These are phyloP conservation scores for Papilio machaon DNA, from an alignment of 1,140 invertebrate genomes.

Conservation along the genomic window DNA sequence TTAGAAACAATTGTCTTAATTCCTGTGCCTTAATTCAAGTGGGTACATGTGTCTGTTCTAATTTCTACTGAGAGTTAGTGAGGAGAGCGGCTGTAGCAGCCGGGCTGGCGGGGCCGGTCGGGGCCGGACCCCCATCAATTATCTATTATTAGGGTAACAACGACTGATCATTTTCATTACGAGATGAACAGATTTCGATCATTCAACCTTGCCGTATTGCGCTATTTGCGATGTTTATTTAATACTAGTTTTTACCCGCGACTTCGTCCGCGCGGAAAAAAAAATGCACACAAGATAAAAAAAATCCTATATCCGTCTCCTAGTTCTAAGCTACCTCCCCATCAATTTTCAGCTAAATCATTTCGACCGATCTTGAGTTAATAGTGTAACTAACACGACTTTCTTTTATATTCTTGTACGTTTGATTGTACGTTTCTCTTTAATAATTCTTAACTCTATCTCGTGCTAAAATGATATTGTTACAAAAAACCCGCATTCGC, in stretches of 20 bases:
- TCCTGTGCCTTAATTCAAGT: too few species aligned
- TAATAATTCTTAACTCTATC: background rate
- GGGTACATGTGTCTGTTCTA: constrained; percentile 37
- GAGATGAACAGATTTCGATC: constrained; percentile 34
- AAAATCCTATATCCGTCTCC: too few species aligned
- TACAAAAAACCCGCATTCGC: too few species aligned
- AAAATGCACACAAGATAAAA: too few species aligned
- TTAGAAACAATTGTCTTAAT: constrained; percentile 19
- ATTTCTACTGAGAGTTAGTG: constrained; percentile 36
- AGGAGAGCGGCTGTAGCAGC: constrained; percentile 31
- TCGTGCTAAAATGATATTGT: background rate
- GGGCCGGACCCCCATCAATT: constrained; percentile 40
- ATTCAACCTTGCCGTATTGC: background rate
- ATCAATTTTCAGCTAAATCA: too few species aligned
- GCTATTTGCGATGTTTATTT: background rate
- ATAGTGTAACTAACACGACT: too few species aligned
- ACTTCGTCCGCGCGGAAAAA: too few species aligned
- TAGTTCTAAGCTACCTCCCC: too few species aligned
- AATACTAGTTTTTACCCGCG: too few species aligned
- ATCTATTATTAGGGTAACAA: constrained; percentile 41
- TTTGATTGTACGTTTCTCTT: background rate
- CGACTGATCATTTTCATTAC: constrained; percentile 40
- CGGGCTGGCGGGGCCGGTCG: background rate
- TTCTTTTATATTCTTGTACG: too few species aligned
- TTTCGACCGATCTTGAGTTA: too few species aligned